Evolutionary conservation across 2,888 invertebrate species (phyloP).

Genomic region (Teleogryllus oceanicus): DNA sequence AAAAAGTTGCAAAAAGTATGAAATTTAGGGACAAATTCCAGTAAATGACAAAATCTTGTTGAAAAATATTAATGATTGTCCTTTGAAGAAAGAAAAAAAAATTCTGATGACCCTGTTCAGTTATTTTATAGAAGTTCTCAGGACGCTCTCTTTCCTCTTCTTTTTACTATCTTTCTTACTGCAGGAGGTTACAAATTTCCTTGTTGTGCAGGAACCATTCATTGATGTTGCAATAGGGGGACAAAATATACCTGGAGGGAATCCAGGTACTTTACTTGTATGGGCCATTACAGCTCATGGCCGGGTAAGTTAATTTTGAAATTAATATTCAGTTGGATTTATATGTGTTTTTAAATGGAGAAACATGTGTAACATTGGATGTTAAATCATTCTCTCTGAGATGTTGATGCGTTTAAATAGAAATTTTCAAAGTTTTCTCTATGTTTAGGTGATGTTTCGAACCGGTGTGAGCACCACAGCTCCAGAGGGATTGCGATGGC

Average conservation of each 20-base stretch:
- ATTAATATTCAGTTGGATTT: background rate
- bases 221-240: conserved; percentile 88
- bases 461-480: conserved; percentile 73
- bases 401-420: background rate
- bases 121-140: no score
- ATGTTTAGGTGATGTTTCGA: conserved; percentile 74
- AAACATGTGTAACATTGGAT: background rate
- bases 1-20: no score
- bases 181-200: conserved; percentile 23
- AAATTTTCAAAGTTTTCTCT: conserved; percentile 22
- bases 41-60: no score
- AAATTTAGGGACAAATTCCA: no score
- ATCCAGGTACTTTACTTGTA: conserved; percentile 70
- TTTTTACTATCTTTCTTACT: conserved; percentile 25
- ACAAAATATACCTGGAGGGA: conserved; percentile 72
- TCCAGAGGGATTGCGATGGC: conserved; percentile 87
- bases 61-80: no score
- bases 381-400: background rate
- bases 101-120: no score
- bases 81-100: no score
- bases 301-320: conserved; percentile 54
- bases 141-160: background rate
- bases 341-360: background rate
- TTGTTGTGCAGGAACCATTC: conserved; percentile 71
- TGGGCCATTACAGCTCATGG: conserved; percentile 94